Conservation (phyloP, 2,113 vertebrate genomes). For the Stegostoma tigrinum region DNA sequence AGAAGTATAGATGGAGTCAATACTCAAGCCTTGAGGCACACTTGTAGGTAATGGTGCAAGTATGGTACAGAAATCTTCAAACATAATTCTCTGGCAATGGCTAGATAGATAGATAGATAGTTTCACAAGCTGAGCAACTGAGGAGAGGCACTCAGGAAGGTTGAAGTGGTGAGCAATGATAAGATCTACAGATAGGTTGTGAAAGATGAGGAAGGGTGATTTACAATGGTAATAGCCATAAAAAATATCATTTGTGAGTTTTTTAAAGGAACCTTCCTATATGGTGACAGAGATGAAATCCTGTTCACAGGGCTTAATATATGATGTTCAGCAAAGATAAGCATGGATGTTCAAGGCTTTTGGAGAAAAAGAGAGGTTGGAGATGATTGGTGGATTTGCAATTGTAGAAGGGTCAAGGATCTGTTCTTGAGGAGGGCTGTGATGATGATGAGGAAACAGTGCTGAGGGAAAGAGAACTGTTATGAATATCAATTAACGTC, state of each 20-base stretch:
- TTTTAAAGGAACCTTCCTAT: not conserved
- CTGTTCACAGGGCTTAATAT: not conserved
- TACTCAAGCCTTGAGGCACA: not conserved
- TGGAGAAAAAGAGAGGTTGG: not conserved
- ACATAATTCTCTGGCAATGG: no score
- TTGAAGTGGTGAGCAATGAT: no score
- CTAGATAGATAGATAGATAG: not conserved
- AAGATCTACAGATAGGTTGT: no score
- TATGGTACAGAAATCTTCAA: no score
- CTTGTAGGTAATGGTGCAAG: no score
- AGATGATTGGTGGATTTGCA: not conserved
- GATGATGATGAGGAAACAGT: not conserved
- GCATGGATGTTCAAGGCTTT: not conserved
- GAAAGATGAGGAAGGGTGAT: not conserved
- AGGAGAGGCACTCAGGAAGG: not conserved
- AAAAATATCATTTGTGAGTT: not conserved
- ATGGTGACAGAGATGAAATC: not conserved
- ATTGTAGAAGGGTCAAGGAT: not conserved
- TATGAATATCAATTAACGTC: not conserved
- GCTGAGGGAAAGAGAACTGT: not conserved
- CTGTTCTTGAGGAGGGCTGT: not conserved
- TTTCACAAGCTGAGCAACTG: not conserved
- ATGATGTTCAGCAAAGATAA: not conserved
- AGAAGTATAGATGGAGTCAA: no score
- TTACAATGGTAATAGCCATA: not conserved